Base-by-base conservation (phyloP, 2,797 vertebrate species). In the Hypotaenidia okinawae region DNA sequence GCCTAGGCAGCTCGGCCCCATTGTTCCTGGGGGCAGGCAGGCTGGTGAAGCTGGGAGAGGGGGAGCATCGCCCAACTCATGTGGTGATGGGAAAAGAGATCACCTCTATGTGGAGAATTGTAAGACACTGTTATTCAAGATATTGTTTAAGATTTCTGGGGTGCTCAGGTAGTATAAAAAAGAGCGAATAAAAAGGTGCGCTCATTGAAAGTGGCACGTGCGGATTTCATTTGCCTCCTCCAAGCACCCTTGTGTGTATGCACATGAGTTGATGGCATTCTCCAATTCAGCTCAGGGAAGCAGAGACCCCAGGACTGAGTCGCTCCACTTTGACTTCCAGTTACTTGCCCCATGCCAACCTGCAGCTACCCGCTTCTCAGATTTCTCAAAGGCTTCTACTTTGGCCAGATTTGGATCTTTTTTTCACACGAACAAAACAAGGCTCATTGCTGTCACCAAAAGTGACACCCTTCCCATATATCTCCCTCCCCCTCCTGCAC, bases 371-470 rank as follows among this genome's bases (percentile, higher is more conserved):
- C 22, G 6, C 54, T 84, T 55, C 59, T 93, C 61, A 68, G 28
- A 51, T 87, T 83, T 94, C 94, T 90, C 84, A 87, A 77, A 87
- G 49, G 64, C 35, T 92, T 83, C 61, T 83, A 49, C 74, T 90
- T 89, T 87, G 93, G 84, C 91, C 86, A 85, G 54, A 90, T 81
- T 0, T 0, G 17, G 24, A 17, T 66, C 45, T 74, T 77, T 95
- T 95, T 89, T 92, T 93, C 78, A 59, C 24, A 69, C 51, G 87
- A 92, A 90, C 43, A 96, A 82, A 94, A 95, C 43, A 85, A 87
- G 57, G 30, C 75, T 94, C 84, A 43, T 69, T 87, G 88, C 88
- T 96, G 96, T 96, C 96, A 95, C 96, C 94, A 95, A 91, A 95
- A 96, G 62, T 94, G 94, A 94, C 94, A 95, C 95, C 90, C 75